phyloP scores from a whole-genome alignment of 2,113 vertebrate genomes.

The Cyprinus carpio region DNA sequence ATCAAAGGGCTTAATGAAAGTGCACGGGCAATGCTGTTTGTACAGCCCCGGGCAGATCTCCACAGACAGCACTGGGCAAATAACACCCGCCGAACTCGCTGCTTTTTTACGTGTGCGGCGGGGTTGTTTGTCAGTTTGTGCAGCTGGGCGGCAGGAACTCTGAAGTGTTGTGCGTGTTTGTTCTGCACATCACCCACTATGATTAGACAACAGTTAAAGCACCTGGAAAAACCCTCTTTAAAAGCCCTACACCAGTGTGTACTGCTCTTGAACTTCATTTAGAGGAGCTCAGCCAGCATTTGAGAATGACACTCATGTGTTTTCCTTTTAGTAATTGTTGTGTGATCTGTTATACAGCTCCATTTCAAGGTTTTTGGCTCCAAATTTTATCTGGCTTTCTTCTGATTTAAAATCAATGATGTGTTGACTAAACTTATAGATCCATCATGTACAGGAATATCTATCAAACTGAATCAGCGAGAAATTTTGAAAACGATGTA shows the following conservation, averaged over 20 bases:
- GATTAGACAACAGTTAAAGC: constrained; percentile 32
- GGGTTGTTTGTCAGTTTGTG: constrained; percentile 24
- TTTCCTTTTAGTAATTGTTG: constrained; percentile 1
- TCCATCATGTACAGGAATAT: neutral
- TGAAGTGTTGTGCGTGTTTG: constrained; percentile 41
- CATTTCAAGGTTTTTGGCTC: neutral
- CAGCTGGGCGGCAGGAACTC: constrained; percentile 10
- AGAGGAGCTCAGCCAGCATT: constrained; percentile 39
- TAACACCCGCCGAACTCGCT: neutral
- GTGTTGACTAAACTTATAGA: neutral
- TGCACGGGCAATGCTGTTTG: constrained; percentile 47
- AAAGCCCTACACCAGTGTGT: constrained; percentile 26
- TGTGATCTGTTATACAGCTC: neutral
- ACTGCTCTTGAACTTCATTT: constrained; percentile 15
- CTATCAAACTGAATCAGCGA: neutral
- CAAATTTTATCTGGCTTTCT: neutral
- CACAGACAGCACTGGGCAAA: constrained; percentile 24
- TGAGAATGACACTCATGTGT: neutral
- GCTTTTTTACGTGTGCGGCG: neutral
- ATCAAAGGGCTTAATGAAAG: constrained; percentile 52
- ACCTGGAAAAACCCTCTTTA: constrained; percentile 26
- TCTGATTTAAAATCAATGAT: neutral
- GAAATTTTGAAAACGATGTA: neutral
- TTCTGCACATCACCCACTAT: constrained; percentile 23
- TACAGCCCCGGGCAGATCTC: constrained; percentile 38